Conservation (phyloP, 1,140 invertebrate genomes). For the Sinella curviseta region DNA sequence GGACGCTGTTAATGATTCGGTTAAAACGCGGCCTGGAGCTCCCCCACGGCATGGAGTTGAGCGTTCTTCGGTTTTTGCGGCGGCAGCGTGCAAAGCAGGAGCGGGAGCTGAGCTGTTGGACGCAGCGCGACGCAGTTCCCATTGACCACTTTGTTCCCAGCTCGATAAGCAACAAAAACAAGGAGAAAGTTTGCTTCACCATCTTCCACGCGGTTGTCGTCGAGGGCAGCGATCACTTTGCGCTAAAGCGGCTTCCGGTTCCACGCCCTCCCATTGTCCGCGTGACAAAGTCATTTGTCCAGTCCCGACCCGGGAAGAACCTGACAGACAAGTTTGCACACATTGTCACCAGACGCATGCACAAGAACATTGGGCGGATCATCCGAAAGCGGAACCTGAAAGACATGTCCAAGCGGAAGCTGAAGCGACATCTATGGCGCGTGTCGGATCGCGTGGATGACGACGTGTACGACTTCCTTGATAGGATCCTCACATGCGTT, state of each 20-base stretch:
- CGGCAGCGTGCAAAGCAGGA: neutral
- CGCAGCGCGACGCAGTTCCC: neutral
- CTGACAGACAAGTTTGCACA: neutral
- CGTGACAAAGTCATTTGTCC: neutral
- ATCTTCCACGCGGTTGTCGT: neutral
- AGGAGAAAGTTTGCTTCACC: neutral
- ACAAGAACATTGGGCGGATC: neutral
- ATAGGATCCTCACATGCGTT: neutral
- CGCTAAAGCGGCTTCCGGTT: neutral
- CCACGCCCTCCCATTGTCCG: neutral
- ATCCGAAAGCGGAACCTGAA: neutral
- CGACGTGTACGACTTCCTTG: conserved; percentile 7
- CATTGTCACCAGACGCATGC: neutral
- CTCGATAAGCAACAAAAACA: neutral
- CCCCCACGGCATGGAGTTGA: neutral
- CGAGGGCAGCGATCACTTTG: neutral
- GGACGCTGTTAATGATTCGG: neutral
- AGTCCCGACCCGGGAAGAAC: neutral
- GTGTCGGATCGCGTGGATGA: neutral
- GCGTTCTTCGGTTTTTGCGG: neutral
- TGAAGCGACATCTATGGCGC: neutral
- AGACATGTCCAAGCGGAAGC: neutral
- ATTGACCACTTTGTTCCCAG: neutral
- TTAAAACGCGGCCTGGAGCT: neutral
- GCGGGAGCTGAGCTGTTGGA: neutral